Conservation (phyloP, 2,888 invertebrate genomes). For the Heliconius ismenius region DNA sequence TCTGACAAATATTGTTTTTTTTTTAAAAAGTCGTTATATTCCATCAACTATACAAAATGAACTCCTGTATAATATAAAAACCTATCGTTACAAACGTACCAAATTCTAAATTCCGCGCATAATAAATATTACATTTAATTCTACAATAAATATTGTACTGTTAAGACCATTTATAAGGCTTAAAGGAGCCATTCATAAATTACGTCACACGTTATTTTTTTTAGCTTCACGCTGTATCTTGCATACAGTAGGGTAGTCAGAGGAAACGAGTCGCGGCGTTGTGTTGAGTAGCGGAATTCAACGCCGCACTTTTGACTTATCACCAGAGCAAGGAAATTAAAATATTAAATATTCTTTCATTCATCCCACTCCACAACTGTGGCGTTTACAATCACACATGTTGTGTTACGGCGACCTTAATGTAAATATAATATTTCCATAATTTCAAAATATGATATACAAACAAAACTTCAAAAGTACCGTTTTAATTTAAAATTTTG, state of each 20-base stretch:
- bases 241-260: too few species aligned
- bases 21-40: neutral
- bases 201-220: neutral
- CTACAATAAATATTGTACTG: slow-evolving; percentile 17
- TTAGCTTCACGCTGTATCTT: too few species aligned
- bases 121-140: slow-evolving; percentile 10
- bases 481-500: too few species aligned
- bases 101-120: slow-evolving; percentile 6
- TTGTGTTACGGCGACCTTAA: neutral
- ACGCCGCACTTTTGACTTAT: neutral
- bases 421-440: too few species aligned
- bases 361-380: neutral
- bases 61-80: neutral
- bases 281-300: neutral
- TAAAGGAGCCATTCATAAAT: neutral
- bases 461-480: neutral
- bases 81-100: slow-evolving; percentile 1
- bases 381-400: neutral
- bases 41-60: neutral
- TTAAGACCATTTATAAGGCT: slow-evolving; percentile 13
- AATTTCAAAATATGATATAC: too few species aligned
- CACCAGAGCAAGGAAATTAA: neutral
- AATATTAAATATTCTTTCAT: neutral
- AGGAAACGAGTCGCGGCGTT: neutral
- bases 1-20: neutral